Evolutionary conservation across 2,113 vertebrate genomes (phyloP).

Genomic region (Dasyurus viverrinus): DNA sequence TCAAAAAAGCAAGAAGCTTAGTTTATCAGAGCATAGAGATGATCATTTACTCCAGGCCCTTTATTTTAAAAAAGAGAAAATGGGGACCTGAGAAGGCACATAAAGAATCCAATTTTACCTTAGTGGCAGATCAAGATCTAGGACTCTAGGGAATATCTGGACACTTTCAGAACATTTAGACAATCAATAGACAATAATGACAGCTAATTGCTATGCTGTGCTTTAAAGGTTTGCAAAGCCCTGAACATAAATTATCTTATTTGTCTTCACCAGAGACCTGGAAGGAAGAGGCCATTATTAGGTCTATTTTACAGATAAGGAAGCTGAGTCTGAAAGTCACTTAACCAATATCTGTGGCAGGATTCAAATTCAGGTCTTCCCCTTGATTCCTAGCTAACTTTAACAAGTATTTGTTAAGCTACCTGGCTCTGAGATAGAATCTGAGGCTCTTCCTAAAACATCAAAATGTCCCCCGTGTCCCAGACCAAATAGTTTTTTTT

Average conservation of each 20-base stretch:
- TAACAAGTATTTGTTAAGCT: too few species aligned
- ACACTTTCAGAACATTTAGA: neutral
- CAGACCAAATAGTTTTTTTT: too few species aligned
- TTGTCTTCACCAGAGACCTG: neutral
- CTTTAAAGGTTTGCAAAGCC: neutral
- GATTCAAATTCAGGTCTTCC: too few species aligned
- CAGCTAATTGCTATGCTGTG: neutral
- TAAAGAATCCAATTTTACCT: neutral
- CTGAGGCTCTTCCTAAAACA: neutral
- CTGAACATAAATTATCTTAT: neutral
- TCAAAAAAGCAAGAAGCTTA: neutral
- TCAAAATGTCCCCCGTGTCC: neutral
- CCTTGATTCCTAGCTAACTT: too few species aligned
- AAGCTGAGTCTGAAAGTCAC: neutral
- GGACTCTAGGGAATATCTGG: neutral
- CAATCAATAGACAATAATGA: neutral
- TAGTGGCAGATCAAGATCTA: neutral
- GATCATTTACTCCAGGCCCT: neutral
- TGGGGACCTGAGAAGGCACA: neutral
- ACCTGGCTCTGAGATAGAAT: neutral
- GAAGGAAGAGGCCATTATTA: neutral
- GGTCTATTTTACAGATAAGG: neutral
- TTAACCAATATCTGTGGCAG: too few species aligned
- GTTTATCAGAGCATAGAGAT: neutral
- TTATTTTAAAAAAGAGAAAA: neutral